Evolutionary conservation across 2,113 vertebrate species (phyloP).

Genomic region (Hyla sarda): DNA sequence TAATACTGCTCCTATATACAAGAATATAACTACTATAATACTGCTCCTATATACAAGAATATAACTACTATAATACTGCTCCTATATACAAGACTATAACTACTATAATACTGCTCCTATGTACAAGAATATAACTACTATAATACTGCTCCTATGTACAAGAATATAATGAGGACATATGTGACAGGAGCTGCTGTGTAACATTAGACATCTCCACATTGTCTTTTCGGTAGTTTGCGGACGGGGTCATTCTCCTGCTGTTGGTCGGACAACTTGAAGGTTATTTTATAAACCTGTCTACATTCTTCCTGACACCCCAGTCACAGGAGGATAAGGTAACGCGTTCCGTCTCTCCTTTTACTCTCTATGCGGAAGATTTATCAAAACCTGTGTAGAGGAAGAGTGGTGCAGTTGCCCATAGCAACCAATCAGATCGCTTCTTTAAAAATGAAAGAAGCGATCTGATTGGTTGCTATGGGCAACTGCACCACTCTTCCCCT

Average conservation of each 20-base stretch:
- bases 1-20: not conserved
- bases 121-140: too few relatives aligned
- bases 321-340: slow-evolving; percentile 81
- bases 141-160: too few relatives aligned
- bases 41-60: not conserved
- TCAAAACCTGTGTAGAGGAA: too few relatives aligned
- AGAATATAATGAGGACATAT: too few relatives aligned
- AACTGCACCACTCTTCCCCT: too few relatives aligned
- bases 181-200: not conserved
- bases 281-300: slow-evolving; percentile 85
- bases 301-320: slow-evolving; percentile 84
- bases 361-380: not conserved
- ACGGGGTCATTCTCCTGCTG: slow-evolving; percentile 90
- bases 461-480: too few relatives aligned
- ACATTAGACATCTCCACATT: not conserved
- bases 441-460: too few relatives aligned
- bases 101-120: too few relatives aligned
- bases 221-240: slow-evolving; percentile 81
- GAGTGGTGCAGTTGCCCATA: too few relatives aligned
- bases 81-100: too few relatives aligned
- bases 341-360: not conserved
- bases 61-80: too few relatives aligned
- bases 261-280: slow-evolving; percentile 90
- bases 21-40: not conserved
- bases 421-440: too few relatives aligned